Evolutionary conservation across 2,797 vertebrate species (phyloP).

Genomic region (Lithobates pipiens): DNA sequence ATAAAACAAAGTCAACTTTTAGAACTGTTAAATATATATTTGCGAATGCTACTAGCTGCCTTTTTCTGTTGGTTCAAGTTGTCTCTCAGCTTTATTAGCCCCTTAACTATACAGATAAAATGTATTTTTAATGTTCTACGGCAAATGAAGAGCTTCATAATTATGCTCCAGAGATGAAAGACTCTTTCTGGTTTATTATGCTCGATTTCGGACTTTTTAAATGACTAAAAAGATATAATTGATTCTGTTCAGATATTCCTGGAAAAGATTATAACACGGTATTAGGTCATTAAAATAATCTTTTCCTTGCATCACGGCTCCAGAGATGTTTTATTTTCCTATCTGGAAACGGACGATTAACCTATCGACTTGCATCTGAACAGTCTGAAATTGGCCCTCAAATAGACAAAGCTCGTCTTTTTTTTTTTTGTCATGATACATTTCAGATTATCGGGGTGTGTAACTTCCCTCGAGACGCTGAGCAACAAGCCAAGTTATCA

Average conservation of each 20-base stretch:
- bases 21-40: neutral
- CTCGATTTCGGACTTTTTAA: neutral
- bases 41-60: neutral
- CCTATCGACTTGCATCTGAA: neutral
- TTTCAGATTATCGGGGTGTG: neutral
- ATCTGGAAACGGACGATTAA: neutral
- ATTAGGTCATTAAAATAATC: neutral
- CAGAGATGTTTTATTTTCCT: neutral
- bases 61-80: neutral
- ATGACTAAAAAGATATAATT: neutral
- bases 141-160: slow-evolving; percentile 7
- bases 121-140: slow-evolving; percentile 29
- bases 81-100: neutral
- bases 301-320: neutral
- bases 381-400: neutral
- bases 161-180: slow-evolving; percentile 41
- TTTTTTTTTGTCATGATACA: neutral
- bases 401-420: neutral
- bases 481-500: neutral
- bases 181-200: slow-evolving; percentile 9
- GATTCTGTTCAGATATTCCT: neutral
- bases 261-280: neutral
- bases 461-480: neutral
- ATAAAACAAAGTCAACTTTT: neutral
- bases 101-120: slow-evolving; percentile 16